Evolutionary conservation across 1,140 invertebrate species (phyloP).

Genomic region (Frieseomelitta varia): DNA sequence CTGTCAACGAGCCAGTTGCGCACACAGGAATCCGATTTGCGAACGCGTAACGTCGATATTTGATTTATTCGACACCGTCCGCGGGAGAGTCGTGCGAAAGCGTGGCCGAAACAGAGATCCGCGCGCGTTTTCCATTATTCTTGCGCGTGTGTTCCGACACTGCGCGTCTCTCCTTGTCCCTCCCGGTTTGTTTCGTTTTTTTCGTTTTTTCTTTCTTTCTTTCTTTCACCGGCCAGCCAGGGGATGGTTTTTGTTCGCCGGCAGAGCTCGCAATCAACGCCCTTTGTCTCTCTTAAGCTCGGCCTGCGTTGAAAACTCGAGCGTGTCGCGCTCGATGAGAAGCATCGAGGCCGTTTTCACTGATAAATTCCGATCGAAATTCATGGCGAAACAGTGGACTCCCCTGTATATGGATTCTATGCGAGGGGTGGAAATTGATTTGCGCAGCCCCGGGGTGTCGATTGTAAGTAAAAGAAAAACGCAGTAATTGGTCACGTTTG

Average conservation of each 20-base stretch:
- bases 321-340: not conserved
- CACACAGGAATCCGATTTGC: slow-evolving; percentile 37
- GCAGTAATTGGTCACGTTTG: slow-evolving; percentile 4
- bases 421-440: not conserved
- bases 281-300: slow-evolving; percentile 42
- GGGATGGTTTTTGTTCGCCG: slow-evolving; percentile 1
- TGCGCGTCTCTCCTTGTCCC: not conserved
- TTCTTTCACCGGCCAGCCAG: no score
- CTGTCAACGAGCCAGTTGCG: slow-evolving; percentile 29
- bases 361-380: slow-evolving; percentile 28
- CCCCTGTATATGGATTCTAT: not conserved
- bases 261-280: slow-evolving; percentile 31
- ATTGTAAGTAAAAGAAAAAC: slow-evolving; percentile 5
- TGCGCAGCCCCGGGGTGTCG: not conserved
- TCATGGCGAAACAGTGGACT: not conserved
- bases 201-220: no score
- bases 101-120: slow-evolving; percentile 21
- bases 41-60: slow-evolving; percentile 37
- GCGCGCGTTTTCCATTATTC: slow-evolving; percentile 31
- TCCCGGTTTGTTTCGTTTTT: slow-evolving; percentile 26
- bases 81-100: no score
- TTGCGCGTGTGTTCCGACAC: not conserved
- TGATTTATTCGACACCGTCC: slow-evolving; percentile 31
- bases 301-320: not conserved
- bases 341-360: slow-evolving; percentile 1